These are phyloP conservation scores for Musca domestica DNA, from an alignment of 1,140 invertebrate species.

Conservation along the genomic window DNA sequence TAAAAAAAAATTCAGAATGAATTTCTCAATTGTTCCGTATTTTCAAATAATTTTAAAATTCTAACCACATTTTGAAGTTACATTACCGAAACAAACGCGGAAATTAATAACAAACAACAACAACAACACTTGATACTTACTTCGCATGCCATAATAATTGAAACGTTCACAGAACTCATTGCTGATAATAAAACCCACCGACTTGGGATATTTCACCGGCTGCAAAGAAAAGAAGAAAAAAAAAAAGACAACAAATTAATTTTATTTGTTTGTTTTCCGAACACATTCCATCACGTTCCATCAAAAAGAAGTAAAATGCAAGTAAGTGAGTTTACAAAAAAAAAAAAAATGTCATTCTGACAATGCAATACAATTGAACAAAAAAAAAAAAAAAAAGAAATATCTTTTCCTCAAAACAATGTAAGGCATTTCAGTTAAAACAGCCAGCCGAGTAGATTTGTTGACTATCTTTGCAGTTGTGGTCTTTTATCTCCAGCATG, in stretches of 20 bases:
- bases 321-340: neutral
- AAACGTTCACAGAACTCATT: slow-evolving; percentile 98
- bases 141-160: slow-evolving; percentile 93
- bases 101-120: neutral
- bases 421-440: too few species aligned
- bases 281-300: slow-evolving; percentile 4
- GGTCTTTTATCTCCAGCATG: too few species aligned
- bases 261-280: neutral
- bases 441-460: too few species aligned
- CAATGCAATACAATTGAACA: too few species aligned
- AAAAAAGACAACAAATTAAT: neutral
- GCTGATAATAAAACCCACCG: slow-evolving; percentile 87
- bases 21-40: too few species aligned
- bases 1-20: too few species aligned
- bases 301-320: neutral
- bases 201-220: slow-evolving; percentile 70
- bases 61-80: too few species aligned
- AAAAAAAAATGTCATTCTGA: too few species aligned
- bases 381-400: too few species aligned
- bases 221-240: slow-evolving; percentile 7
- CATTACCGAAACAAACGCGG: neutral
- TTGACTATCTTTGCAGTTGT: too few species aligned
- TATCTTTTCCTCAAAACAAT: too few species aligned
- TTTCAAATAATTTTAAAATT: too few species aligned
- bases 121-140: slow-evolving; percentile 61